Base-by-base conservation (phyloP, 2,888 invertebrate species). In the Metacarcinus magister region DNA sequence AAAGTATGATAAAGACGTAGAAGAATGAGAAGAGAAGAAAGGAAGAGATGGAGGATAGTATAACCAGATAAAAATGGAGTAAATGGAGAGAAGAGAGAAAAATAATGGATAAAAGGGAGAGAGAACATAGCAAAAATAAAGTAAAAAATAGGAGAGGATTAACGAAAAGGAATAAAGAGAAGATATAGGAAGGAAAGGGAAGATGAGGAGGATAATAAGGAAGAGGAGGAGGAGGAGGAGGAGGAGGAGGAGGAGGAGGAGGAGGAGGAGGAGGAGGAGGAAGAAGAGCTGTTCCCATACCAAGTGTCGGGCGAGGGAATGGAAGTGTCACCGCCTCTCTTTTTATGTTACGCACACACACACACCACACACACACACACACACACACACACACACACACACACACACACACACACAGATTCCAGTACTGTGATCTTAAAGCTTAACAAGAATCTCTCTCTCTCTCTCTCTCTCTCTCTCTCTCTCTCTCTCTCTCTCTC, bases 301-400 rank as follows among this genome's bases (percentile, higher is more conserved):
- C 32, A 32, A 82, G 16, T 28, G 82, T 28, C 32, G 32, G 3
- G 82, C 32, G 82, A 82, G 82, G 82, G 82, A 82, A 82, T 32
- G 82, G 82, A 82, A 82, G 32, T 82, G 82, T 82, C 82, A 82
- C 16, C 28, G 82, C 82, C 13, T 13, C 32, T 82, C 82, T 82
- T 82, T 82, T 82, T 82, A 82, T 82, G 82, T 82, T 67, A 28
- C 32, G 32, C 28, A 82, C 82, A 82, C 82, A 32, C 82, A 28
- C 82, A 82, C 82, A n/a, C 82, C 82, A 82, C 82, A 82, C 82
- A 28, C 82, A 82, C 82, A 75, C 82, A 82, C 82, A 82, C 23
- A 67, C 67, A 67, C 67, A 67, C 67, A 16, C 67, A 67, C 67
- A 67, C 67, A 67, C 48, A 48, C 48, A 48, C 48, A 54, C 54